Base-by-base conservation (phyloP, 2,797 vertebrate genomes). In the Sphenodon punctatus region DNA sequence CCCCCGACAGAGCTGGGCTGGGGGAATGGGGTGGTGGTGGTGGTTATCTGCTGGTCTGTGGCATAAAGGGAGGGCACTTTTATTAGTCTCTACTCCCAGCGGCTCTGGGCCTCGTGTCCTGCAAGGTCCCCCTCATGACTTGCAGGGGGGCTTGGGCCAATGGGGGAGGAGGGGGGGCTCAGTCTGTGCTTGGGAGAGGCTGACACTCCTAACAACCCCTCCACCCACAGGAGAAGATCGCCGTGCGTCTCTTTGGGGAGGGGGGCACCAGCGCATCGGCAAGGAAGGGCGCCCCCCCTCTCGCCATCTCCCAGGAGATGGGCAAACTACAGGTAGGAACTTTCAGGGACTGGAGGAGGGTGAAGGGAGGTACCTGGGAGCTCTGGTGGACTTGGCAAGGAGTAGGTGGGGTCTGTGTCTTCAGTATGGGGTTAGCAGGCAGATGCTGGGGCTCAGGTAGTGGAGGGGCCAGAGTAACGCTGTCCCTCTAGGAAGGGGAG, bases 161-260 rank as follows among this genome's bases (percentile, higher is more conserved):
- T 9, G n/a, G 53, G n/a, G 27, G 22, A 20, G 13, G 16, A 39
- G 30, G 42, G 27, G 30, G 20, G 36, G 8, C 38, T 11, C n/a
- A 4, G 27, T 42, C 12, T n/a, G n/a, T n/a, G n/a, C n/a, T n/a
- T n/a, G n/a, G n/a, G n/a, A n/a, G n/a, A n/a, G n/a, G n/a, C n/a
- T 51, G 43, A 36, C 39, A 1, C 41, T 45, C 46, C n/a, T n/a
- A n/a, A n/a, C n/a, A n/a, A n/a, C n/a, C n/a, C 30, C 41, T 53
- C 34, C 34, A n/a, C 30, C 51, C 22, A 23, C 45, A 94, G 93
- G 90, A 86, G 51, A 82, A 85, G 68, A 85, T 93, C 69, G 88
- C 90, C 34, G 77, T 94, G 19, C 85, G 64, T 23, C 81, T 92
- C 46, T 94, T 94, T 84, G 82, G 93, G 46, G 90, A 93, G 39